Conservation (phyloP, 2,797 vertebrate species). For the Gymnoscopelus braueri region DNA sequence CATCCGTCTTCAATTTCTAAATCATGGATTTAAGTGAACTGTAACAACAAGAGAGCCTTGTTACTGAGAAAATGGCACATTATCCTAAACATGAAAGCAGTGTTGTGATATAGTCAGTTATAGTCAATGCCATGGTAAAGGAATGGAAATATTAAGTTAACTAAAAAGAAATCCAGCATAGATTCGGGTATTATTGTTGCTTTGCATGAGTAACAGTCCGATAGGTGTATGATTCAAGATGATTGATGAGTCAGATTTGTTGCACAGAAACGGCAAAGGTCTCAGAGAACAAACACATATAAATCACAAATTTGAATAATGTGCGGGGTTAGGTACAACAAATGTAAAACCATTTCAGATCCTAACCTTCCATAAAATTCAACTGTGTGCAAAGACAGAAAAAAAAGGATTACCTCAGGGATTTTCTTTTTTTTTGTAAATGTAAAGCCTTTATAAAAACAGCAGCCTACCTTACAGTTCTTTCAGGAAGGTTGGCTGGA, state of each 20-base stretch:
- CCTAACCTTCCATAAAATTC: constrained; percentile 8
- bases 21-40: constrained; percentile 62
- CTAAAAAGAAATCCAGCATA: neutral
- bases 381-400: constrained; percentile 14
- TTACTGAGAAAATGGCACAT: constrained; percentile 42
- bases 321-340: neutral
- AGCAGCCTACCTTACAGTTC: constrained; percentile 67
- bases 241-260: constrained; percentile 1
- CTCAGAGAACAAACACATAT: neutral
- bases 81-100: constrained; percentile 45
- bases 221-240: neutral
- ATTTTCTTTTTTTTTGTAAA: constrained; percentile 44
- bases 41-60: constrained; percentile 57
- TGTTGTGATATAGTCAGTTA: constrained; percentile 26
- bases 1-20: constrained; percentile 75
- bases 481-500: constrained; percentile 52
- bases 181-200: neutral
- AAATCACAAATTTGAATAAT: constrained; percentile 12
- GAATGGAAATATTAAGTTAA: neutral
- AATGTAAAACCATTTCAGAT: constrained; percentile 13
- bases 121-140: neutral
- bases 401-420: constrained; percentile 35
- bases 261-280: constrained; percentile 16
- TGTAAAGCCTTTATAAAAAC: constrained; percentile 65
- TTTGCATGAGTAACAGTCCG: neutral